Evolutionary conservation across 2,888 invertebrate species (phyloP).

Genomic region (Dolichopus griseipennis): DNA sequence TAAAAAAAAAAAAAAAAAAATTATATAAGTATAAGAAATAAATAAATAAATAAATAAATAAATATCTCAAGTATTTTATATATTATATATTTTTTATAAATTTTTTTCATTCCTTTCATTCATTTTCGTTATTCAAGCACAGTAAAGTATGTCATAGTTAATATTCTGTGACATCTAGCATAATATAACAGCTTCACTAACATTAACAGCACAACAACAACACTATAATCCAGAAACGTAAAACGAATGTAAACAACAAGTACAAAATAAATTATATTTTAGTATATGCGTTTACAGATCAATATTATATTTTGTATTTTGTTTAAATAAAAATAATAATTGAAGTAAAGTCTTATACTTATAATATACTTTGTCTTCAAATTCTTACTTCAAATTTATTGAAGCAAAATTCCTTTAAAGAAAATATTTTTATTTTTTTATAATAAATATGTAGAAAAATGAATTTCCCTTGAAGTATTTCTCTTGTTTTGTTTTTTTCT

Average conservation of each 20-base stretch:
- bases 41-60: background rate
- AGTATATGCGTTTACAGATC: background rate
- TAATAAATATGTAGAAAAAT: too few species aligned
- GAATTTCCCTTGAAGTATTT: too few species aligned
- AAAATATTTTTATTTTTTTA: background rate
- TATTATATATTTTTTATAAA: background rate
- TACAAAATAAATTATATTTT: too few species aligned
- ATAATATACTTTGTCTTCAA: background rate
- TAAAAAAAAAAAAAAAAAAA: too few species aligned
- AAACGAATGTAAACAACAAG: too few species aligned
- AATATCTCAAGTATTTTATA: background rate
- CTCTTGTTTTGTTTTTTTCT: too few species aligned
- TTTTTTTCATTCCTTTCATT: background rate
- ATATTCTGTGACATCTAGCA: background rate
- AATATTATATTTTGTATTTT: too few species aligned
- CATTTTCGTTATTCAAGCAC: background rate
- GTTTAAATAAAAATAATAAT: background rate
- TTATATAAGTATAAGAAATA: background rate
- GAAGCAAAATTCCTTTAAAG: constrained; percentile 2
- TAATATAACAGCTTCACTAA: background rate
- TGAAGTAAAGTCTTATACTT: too few species aligned
- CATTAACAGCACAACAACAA: too few species aligned
- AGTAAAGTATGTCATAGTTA: constrained; percentile 4
- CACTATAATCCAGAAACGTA: too few species aligned
- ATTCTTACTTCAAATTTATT: background rate